Percentiles rank a stretch among this genome's conserved stretches.
Conservation (phyloP, 1,140 invertebrate genomes). For the Hycleus phaleratus region DNA sequence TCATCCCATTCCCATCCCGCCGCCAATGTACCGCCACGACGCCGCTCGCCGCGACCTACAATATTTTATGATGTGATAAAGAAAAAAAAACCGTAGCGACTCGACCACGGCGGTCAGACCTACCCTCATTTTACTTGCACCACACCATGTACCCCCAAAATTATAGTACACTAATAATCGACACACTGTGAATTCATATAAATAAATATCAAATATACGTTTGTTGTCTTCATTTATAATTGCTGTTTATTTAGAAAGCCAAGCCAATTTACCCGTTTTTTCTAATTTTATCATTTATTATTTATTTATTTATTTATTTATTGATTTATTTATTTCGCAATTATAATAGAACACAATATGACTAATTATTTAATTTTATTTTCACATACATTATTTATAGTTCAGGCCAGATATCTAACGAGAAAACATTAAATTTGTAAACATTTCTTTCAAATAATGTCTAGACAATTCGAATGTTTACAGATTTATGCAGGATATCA, state of each 20-base stretch:
- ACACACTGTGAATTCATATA: slow-evolving; percentile 33
- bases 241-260: slow-evolving; percentile 10
- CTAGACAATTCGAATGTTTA: too few relatives aligned
- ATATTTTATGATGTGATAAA: slow-evolving; percentile 34
- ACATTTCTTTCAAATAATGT: too few relatives aligned
- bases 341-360: too few relatives aligned
- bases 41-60: slow-evolving; percentile 20
- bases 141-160: slow-evolving; percentile 23
- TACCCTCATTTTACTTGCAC: slow-evolving; percentile 21
- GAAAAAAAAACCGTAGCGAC: slow-evolving; percentile 21
- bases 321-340: too few relatives aligned
- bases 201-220: slow-evolving; percentile 34
- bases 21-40: slow-evolving; percentile 6
- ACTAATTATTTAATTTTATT: too few relatives aligned
- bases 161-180: slow-evolving; percentile 33
- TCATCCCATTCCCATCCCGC: slow-evolving; percentile 13
- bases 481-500: too few relatives aligned
- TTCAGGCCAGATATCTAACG: too few relatives aligned
- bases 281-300: too few relatives aligned
- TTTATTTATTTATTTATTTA: too few relatives aligned
- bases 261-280: too few relatives aligned
- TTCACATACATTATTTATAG: too few relatives aligned
- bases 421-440: too few relatives aligned
- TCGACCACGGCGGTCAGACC: slow-evolving; percentile 24
- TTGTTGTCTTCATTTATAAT: slow-evolving; percentile 26